Evolutionary conservation across 2,888 invertebrate species (phyloP).

Genomic region (Oegoconia quadripuncta): DNA sequence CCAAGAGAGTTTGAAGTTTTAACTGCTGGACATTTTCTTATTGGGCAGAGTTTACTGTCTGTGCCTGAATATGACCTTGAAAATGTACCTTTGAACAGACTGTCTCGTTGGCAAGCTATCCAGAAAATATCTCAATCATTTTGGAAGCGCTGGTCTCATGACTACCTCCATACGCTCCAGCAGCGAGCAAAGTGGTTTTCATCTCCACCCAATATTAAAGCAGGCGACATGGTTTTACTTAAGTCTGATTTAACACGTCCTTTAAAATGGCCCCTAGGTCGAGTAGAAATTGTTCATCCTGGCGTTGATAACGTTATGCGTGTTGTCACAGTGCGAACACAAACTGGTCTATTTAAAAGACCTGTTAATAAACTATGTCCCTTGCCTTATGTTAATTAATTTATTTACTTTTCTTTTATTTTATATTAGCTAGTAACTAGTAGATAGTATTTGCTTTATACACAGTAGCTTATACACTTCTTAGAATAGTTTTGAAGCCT

Average conservation of each 20-base stretch:
- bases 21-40: slow-evolving; percentile 14
- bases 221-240: too few species aligned
- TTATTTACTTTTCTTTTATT: too few species aligned
- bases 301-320: slow-evolving; percentile 1
- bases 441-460: too few species aligned
- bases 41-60: slow-evolving; percentile 6
- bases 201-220: too few species aligned
- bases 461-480: too few species aligned
- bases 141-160: slow-evolving; percentile 13
- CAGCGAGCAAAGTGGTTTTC: too few species aligned
- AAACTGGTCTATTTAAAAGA: not conserved
- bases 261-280: too few species aligned
- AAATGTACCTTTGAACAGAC: slow-evolving; percentile 2
- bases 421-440: too few species aligned
- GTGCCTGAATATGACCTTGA: slow-evolving; percentile 7
- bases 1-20: slow-evolving; percentile 13
- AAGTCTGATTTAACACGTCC: too few species aligned
- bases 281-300: too few species aligned
- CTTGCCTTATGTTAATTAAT: slow-evolving; percentile 3
- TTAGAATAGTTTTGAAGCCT: too few species aligned
- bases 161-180: slow-evolving; percentile 11
- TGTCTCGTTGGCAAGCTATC: slow-evolving; percentile 12
- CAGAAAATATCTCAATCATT: slow-evolving; percentile 12
- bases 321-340: slow-evolving; percentile 1
- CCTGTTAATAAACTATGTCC: slow-evolving; percentile 5